Percentiles rank a stretch among this genome's conserved stretches.
phyloP scores from a whole-genome alignment of 2,113 vertebrate species.

The Pseudopodoces humilis region DNA sequence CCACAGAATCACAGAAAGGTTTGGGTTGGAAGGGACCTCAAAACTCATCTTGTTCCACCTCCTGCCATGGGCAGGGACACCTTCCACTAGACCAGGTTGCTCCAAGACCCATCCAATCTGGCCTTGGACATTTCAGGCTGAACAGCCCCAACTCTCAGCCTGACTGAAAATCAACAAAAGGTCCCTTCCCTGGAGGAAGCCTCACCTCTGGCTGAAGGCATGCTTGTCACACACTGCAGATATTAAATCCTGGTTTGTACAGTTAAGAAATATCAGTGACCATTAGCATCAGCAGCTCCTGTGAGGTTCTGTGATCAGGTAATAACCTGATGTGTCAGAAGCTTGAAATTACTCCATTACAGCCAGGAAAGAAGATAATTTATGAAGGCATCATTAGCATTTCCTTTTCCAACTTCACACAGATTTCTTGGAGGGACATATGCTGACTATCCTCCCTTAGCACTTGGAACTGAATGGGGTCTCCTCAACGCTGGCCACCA shows the following conservation, averaged over 20 bases:
- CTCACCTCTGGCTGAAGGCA: background rate
- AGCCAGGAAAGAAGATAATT: background rate
- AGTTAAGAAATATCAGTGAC: background rate
- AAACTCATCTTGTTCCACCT: background rate
- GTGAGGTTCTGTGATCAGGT: background rate
- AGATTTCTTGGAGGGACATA: slow-evolving; percentile 6
- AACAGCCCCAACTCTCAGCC: background rate
- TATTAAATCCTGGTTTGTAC: background rate
- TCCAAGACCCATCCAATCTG: background rate
- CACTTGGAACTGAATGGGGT: background rate
- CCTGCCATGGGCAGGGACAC: background rate
- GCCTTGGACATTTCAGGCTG: background rate
- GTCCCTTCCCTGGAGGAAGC: background rate
- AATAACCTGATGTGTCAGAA: background rate
- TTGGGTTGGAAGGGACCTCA: background rate
- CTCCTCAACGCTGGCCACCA: background rate
- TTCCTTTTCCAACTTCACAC: background rate
- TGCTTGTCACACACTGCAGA: background rate
- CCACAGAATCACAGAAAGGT: background rate
- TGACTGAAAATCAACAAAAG: background rate
- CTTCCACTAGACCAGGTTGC: background rate
- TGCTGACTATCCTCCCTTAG: background rate
- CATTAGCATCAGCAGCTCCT: background rate
- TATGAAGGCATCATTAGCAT: background rate
- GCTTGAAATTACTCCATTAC: background rate